These are phyloP conservation scores for Drosophila antonietae DNA, from an alignment of 2,888 invertebrate genomes.

Conservation along the genomic window DNA sequence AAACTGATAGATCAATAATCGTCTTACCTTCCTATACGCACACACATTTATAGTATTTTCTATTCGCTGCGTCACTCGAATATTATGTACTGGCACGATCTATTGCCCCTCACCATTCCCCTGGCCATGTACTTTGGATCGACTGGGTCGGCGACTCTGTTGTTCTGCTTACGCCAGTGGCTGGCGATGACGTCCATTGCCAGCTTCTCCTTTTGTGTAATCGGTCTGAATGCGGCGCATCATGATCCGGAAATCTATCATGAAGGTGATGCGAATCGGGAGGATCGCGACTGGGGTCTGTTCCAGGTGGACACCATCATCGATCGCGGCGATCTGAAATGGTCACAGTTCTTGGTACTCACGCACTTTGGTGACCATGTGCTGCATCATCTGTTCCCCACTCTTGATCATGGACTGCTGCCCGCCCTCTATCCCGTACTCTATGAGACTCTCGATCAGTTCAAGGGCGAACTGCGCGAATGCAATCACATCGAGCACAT, in stretches of 20 bases:
- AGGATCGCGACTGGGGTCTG: constrained; percentile 90
- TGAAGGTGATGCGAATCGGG: constrained; percentile 88
- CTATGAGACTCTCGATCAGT: constrained; percentile 82
- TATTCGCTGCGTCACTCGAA: constrained; percentile 76
- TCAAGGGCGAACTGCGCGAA: constrained; percentile 82
- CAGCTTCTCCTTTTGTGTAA: constrained; percentile 87
- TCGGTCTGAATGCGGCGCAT: constrained; percentile 91
- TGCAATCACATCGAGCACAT: constrained; percentile 87
- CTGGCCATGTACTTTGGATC: constrained; percentile 84
- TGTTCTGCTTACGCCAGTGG: constrained; percentile 85
- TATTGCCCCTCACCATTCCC: constrained; percentile 84
- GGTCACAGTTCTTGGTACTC: constrained; percentile 88
- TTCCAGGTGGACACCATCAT: constrained; percentile 90
- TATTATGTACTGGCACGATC: constrained; percentile 83
- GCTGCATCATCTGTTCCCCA: constrained; percentile 92
- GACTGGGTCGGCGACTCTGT: constrained; percentile 68
- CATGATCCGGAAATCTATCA: constrained; percentile 92
- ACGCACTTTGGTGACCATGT: constrained; percentile 92
- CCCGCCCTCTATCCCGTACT: constrained; percentile 87
- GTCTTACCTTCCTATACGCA: neutral
- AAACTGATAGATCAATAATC: constrained; percentile 12
- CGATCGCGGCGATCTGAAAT: constrained; percentile 89
- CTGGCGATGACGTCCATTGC: constrained; percentile 86
- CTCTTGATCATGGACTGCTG: constrained; percentile 90
- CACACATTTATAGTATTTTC: constrained; percentile 65